phyloP scores from a whole-genome alignment of 2,797 vertebrate genomes.

The Sitta carolinensis region DNA sequence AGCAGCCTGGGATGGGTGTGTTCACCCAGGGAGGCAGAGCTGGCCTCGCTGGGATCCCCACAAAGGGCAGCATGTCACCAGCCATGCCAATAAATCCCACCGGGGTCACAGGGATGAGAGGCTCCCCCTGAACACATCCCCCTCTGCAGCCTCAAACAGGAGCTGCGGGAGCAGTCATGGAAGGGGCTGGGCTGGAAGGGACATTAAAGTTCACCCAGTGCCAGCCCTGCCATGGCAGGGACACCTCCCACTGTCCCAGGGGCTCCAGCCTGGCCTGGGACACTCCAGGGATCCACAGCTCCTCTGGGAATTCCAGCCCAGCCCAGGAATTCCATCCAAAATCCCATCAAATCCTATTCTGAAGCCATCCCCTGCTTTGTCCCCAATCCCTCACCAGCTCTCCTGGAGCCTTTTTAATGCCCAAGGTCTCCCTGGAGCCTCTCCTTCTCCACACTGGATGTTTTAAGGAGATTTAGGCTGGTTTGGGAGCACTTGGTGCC shows the following conservation, averaged over 20 bases:
- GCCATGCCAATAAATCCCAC: rapidly evolving
- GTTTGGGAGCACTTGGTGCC: not conserved
- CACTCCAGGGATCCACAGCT: not conserved
- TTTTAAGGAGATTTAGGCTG: too few species aligned
- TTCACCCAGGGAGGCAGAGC: rapidly evolving
- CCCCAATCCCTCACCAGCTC: not conserved
- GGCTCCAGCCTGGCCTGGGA: not conserved
- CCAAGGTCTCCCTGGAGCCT: not conserved
- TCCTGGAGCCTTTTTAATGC: not conserved
- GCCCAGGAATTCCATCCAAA: not conserved
- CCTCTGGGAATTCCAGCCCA: not conserved
- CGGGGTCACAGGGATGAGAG: rapidly evolving
- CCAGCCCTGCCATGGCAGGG: not conserved
- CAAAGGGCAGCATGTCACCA: rapidly evolving
- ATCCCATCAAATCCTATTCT: not conserved
- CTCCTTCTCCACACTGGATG: too few species aligned
- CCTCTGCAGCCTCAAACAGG: not conserved
- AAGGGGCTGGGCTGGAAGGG: not conserved
- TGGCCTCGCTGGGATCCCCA: not conserved
- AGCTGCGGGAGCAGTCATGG: not conserved
- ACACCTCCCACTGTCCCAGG: not conserved
- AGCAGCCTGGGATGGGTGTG: rapidly evolving
- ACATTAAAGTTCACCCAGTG: rapidly evolving
- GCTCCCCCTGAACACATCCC: rapidly evolving
- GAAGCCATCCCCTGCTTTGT: not conserved